A percentile compares a stretch with the other conserved stretches of the same genome.
Conservation (phyloP, 2,888 invertebrate species). For the Tachina fera region DNA sequence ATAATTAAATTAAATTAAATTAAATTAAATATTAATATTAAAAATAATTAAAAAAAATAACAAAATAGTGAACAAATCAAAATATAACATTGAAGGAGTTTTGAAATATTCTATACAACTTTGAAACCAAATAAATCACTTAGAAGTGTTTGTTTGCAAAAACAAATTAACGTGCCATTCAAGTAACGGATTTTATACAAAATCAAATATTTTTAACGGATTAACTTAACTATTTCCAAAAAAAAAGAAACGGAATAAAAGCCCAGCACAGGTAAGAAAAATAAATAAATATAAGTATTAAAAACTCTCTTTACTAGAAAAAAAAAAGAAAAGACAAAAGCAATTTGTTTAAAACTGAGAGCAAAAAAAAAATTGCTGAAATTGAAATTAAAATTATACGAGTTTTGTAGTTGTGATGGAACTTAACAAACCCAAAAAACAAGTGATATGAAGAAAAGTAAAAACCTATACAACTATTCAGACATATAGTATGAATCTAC, state of each 20-base stretch:
- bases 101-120: slow-evolving; percentile 39
- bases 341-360: not conserved
- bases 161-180: slow-evolving; percentile 72
- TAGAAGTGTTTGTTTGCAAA: slow-evolving; percentile 71
- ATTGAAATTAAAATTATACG: slow-evolving; percentile 14
- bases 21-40: not conserved
- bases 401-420: not conserved
- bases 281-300: slow-evolving; percentile 5
- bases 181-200: slow-evolving; percentile 65
- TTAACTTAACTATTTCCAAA: slow-evolving; percentile 52
- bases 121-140: slow-evolving; percentile 55
- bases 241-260: slow-evolving; percentile 48
- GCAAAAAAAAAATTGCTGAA: not conserved
- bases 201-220: slow-evolving; percentile 64
- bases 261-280: slow-evolving; percentile 56
- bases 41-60: not conserved
- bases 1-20: too few relatives aligned
- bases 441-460: slow-evolving; percentile 43
- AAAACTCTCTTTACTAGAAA: slow-evolving; percentile 46
- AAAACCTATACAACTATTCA: slow-evolving; percentile 31
- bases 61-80: slow-evolving; percentile 39
- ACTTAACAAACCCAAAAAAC: slow-evolving; percentile 32
- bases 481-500: not conserved
- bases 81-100: slow-evolving; percentile 35
- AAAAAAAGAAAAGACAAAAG: slow-evolving; percentile 19